phyloP scores from a whole-genome alignment of 2,888 invertebrate species.

The Papilio elwesi region DNA sequence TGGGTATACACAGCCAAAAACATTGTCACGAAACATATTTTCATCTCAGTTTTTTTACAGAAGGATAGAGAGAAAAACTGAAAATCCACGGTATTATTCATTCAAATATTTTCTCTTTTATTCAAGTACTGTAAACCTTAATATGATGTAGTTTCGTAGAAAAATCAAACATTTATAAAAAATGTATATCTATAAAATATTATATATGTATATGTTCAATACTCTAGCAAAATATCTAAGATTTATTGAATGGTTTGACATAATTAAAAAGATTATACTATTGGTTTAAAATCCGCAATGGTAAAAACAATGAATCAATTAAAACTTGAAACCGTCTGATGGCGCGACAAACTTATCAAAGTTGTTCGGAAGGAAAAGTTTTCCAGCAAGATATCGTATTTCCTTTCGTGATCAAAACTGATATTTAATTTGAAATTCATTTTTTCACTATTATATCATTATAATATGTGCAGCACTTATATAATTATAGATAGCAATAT shows the following conservation, averaged over 20 bases:
- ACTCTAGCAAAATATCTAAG: neutral
- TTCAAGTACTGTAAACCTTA: too few relatives aligned
- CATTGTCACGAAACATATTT: too few relatives aligned
- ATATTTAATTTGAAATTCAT: neutral
- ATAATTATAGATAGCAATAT: too few relatives aligned
- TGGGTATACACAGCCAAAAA: too few relatives aligned
- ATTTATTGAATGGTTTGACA: neutral
- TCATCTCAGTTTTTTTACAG: too few relatives aligned
- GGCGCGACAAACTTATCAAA: constrained; percentile 16
- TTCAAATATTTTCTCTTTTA: too few relatives aligned
- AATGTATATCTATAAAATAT: neutral
- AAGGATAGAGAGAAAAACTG: too few relatives aligned
- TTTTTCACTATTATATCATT: too few relatives aligned
- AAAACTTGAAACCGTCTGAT: constrained; percentile 30
- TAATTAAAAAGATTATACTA: constrained; percentile 8
- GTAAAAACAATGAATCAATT: constrained; percentile 36
- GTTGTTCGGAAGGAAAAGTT: constrained; percentile 16
- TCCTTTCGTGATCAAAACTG: neutral
- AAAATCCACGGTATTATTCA: too few relatives aligned
- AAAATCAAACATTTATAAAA: too few relatives aligned
- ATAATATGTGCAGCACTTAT: too few relatives aligned
- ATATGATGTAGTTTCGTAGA: too few relatives aligned
- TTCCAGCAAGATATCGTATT: constrained; percentile 1
- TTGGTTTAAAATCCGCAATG: constrained; percentile 4
- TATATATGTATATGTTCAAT: neutral